Percentiles rank a stretch among this genome's conserved stretches.
phyloP scores from a whole-genome alignment of 2,797 vertebrate genomes.

The Eulemur mongoz region DNA sequence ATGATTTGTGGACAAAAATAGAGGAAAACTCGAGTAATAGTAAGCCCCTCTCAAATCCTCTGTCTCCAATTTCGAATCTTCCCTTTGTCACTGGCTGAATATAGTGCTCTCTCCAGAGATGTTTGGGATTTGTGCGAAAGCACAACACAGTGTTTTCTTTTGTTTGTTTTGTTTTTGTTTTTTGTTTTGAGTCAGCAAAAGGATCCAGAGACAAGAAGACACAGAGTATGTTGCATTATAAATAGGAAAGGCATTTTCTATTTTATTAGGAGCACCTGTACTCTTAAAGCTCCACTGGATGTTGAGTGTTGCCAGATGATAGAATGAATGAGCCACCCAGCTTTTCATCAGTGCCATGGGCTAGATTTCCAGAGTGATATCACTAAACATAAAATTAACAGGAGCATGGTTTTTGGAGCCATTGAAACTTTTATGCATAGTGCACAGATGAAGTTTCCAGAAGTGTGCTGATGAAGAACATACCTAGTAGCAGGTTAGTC shows the following conservation, averaged over 20 bases:
- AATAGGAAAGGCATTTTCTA: slow-evolving; percentile 43
- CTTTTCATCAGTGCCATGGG: background rate
- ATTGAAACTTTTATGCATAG: background rate
- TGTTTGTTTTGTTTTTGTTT: background rate
- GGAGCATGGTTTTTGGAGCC: background rate
- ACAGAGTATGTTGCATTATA: slow-evolving; percentile 38
- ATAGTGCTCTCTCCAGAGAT: background rate
- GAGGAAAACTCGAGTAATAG: background rate
- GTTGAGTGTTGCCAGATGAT: slow-evolving; percentile 18
- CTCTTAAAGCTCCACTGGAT: slow-evolving; percentile 16
- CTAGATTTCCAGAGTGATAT: slow-evolving; percentile 3
- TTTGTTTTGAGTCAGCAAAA: slow-evolving; percentile 41
- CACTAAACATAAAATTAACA: slow-evolving; percentile 40
- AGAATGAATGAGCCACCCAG: slow-evolving; percentile 13
- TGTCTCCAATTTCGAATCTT: slow-evolving; percentile 44
- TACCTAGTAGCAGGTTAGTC: background rate
- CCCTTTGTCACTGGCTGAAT: slow-evolving; percentile 13
- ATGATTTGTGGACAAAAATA: background rate
- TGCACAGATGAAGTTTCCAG: background rate
- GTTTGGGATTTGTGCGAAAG: slow-evolving; percentile 39
- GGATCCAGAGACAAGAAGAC: slow-evolving; percentile 1
- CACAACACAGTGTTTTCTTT: background rate
- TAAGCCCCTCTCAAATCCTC: slow-evolving; percentile 16
- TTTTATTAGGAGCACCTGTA: slow-evolving; percentile 58
- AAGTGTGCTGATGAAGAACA: background rate